phyloP scores from a whole-genome alignment of 2,797 vertebrate genomes.

The Pelodytes ibericus region DNA sequence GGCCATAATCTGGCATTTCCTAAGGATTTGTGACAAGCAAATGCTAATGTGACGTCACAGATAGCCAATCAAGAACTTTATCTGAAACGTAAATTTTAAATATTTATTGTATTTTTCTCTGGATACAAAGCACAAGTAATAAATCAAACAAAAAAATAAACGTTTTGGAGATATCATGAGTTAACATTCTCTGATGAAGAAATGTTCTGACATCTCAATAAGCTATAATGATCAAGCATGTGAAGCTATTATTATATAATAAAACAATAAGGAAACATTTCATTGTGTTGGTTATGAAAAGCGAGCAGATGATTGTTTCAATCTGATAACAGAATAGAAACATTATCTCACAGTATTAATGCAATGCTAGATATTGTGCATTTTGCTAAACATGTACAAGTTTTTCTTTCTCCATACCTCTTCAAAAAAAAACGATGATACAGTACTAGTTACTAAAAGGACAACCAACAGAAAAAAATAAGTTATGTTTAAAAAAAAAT shows the following conservation, averaged over 20 bases:
- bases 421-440: no score
- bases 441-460: no score
- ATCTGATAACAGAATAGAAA: not conserved
- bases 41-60: constrained; percentile 43
- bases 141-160: constrained; percentile 36
- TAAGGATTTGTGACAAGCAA: constrained; percentile 53
- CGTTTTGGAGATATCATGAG: constrained; percentile 41
- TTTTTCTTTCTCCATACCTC: no score
- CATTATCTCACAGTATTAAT: not conserved
- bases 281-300: not conserved
- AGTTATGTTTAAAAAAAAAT: no score
- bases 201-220: constrained; percentile 23
- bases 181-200: constrained; percentile 34
- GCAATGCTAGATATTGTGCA: not conserved
- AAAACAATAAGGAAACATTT: not conserved
- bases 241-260: not conserved
- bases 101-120: constrained; percentile 23
- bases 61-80: constrained; percentile 28
- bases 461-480: no score
- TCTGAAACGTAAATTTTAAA: constrained; percentile 34
- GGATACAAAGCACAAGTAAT: constrained; percentile 21
- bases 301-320: not conserved
- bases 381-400: no score
- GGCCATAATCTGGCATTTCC: constrained; percentile 52
- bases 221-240: constrained; percentile 31